These are phyloP conservation scores for Stegastes partitus DNA, from an alignment of 2,113 vertebrate genomes.

Conservation along the genomic window DNA sequence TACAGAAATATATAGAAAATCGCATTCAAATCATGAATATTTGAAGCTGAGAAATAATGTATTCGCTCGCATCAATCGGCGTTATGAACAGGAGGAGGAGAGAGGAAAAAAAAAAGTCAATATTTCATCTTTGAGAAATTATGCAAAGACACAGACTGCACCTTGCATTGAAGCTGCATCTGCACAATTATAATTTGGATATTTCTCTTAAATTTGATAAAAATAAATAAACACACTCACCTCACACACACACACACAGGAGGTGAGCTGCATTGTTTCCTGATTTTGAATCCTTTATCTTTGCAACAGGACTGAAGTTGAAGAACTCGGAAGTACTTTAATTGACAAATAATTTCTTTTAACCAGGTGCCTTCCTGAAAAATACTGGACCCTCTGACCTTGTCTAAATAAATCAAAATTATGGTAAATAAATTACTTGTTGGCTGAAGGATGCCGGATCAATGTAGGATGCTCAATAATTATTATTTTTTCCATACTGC, in stretches of 20 bases:
- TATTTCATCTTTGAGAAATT: constrained; percentile 60
- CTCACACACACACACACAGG: background rate
- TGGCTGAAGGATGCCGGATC: constrained; percentile 63
- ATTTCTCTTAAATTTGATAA: constrained; percentile 15
- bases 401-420: constrained; percentile 64
- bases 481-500: constrained; percentile 19
- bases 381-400: constrained; percentile 42
- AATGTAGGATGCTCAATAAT: constrained; percentile 55
- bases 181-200: constrained; percentile 46
- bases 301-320: background rate
- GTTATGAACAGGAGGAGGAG: constrained; percentile 48
- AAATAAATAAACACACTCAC: too few relatives aligned
- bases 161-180: constrained; percentile 53
- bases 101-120: constrained; percentile 62
- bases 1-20: constrained; percentile 62
- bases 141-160: constrained; percentile 28
- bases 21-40: constrained; percentile 72
- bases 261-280: constrained; percentile 6
- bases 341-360: background rate
- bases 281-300: constrained; percentile 1
- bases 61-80: constrained; percentile 64
- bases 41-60: constrained; percentile 68
- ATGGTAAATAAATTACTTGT: constrained; percentile 64
- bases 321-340: background rate
- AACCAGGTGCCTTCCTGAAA: background rate